Conservation (phyloP, 2,888 invertebrate genomes). For the Chrysomela aeneicollis region DNA sequence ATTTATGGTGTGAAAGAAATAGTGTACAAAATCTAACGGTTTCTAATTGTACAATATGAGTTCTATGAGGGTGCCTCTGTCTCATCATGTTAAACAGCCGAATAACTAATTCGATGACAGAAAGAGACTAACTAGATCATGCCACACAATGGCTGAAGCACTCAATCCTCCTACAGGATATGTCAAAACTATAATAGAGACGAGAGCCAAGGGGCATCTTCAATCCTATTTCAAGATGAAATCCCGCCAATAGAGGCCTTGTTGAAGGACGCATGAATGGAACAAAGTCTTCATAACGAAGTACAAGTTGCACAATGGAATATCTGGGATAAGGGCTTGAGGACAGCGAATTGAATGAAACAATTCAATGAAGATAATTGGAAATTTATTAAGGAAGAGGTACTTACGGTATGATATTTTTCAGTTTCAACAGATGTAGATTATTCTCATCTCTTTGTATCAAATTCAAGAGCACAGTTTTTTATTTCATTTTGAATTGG, state of each 20-base stretch:
- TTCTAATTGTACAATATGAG: no score
- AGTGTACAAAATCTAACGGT: no score
- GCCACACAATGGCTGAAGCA: neutral
- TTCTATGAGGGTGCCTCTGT: no score
- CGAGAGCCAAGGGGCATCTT: neutral
- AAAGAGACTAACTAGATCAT: neutral
- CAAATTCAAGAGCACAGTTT: no score
- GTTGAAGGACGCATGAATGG: neutral
- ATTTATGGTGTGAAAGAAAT: no score
- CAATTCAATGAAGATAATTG: neutral
- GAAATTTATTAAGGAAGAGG: no score
- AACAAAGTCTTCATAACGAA: neutral
- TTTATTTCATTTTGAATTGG: no score
- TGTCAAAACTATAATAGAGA: neutral
- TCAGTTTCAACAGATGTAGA: no score
- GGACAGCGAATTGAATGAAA: neutral
- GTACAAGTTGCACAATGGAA: neutral
- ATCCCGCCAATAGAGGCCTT: neutral
- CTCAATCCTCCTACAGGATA: neutral
- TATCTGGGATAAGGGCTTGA: neutral
- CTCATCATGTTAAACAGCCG: no score
- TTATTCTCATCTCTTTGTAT: no score
- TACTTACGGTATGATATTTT: no score
- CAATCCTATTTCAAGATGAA: neutral
- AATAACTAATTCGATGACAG: no score